A percentile compares a stretch with the other conserved stretches of the same genome.
Evolutionary conservation across 2,797 vertebrate genomes (phyloP).

Genomic region (Pseudotriccus pelzelni): DNA sequence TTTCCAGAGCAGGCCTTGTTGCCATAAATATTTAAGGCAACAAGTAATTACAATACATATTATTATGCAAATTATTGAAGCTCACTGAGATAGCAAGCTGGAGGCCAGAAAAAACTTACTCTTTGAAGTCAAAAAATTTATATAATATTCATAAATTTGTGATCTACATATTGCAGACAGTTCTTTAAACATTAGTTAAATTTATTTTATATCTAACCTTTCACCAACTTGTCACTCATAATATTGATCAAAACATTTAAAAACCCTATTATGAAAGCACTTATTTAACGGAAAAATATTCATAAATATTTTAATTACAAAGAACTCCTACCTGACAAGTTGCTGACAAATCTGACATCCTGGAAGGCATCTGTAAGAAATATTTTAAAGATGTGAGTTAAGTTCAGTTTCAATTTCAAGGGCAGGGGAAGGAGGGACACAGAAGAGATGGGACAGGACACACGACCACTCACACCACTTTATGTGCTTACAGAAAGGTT

Average conservation of each 20-base stretch:
- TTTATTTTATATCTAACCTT: background rate
- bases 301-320: background rate
- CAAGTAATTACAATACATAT: background rate
- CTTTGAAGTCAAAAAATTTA: background rate
- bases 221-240: background rate
- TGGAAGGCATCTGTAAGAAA: conserved; percentile 93
- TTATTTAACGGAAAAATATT: background rate
- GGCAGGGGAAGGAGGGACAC: background rate
- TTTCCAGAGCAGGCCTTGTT: background rate
- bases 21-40: background rate
- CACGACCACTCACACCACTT: background rate
- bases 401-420: background rate
- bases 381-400: background rate
- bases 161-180: background rate
- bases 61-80: background rate
- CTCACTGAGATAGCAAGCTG: background rate
- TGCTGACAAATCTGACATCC: conserved; percentile 99
- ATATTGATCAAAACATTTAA: background rate
- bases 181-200: background rate
- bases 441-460: no score
- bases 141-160: background rate
- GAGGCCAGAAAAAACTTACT: background rate
- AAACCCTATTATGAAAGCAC: background rate
- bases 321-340: conserved; percentile 88
- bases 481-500: background rate